phyloP scores from a whole-genome alignment of 92 coral and sea anemone species.

The Epizoanthus scotinus region DNA sequence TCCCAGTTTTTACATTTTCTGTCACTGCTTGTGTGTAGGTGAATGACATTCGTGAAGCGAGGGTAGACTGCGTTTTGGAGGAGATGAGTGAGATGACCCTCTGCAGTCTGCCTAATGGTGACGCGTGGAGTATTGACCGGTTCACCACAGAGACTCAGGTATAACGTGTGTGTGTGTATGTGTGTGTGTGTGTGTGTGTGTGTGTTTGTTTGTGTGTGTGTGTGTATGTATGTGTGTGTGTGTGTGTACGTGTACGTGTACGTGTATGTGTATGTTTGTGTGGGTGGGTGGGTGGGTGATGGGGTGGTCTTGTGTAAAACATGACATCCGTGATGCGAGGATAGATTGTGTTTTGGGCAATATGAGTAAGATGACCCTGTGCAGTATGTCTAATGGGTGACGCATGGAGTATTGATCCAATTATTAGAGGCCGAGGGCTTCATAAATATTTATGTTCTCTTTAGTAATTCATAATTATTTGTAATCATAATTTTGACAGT shows the following conservation, averaged over 20 bases:
- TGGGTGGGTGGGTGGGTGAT: too few relatives aligned
- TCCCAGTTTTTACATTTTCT: too few relatives aligned
- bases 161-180: background rate
- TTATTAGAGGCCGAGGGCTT: constrained; percentile 3
- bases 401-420: constrained; percentile 79
- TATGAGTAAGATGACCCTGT: constrained; percentile 74
- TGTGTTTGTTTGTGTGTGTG: background rate
- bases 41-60: constrained; percentile 83
- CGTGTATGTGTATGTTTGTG: too few relatives aligned
- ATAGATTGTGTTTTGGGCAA: constrained; percentile 75
- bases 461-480: too few relatives aligned
- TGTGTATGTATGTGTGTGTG: too few relatives aligned
- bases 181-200: background rate
- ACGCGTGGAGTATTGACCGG: constrained; percentile 82
- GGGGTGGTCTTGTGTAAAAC: constrained; percentile 39
- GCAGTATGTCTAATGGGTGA: constrained; percentile 77
- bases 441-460: too few relatives aligned
- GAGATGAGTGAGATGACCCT: constrained; percentile 81
- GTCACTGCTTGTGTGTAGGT: constrained; percentile 37
- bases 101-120: constrained; percentile 76
- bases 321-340: constrained; percentile 85
- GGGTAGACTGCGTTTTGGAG: constrained; percentile 74
- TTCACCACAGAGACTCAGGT: constrained; percentile 77
- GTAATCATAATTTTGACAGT: too few relatives aligned
- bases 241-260: too few relatives aligned